Evolutionary conservation across 2,888 invertebrate species (phyloP), one percentile per base, ranked within the genome.

Genomic region (Hemaris fuciformis): DNA sequence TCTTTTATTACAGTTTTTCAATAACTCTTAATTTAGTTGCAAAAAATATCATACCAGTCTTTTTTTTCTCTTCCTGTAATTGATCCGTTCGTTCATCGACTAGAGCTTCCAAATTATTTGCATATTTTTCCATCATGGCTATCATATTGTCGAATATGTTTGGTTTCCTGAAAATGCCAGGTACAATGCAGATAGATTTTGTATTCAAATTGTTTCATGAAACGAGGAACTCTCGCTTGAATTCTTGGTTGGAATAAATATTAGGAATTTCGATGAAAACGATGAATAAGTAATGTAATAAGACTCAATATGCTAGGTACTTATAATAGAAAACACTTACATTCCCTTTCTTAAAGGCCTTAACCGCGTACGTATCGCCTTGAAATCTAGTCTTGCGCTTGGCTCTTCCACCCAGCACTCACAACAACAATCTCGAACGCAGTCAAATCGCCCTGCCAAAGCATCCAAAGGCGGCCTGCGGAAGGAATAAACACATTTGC

Each of bases 141-240:
- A 99, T 97, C 98, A 99, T 98, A 81, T 99, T 99, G 87, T 99
- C 99, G 76, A 99, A 97, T 75, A 99, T 98, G 86, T 99, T 99
- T 18, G 97, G 96, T 87, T 98, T 97, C 96, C 97, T 98, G 15
- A 20, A 53, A 25, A 48, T 20, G 10, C 10, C 18, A 48, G 20
- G n/a, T n/a, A 31, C 31, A 31, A 34, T 3, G 1, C 13, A 34
- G 2, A 34, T 34, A 13, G 34, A 34, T 34, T 10, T 34, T 1
- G 8, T 34, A 13, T 34, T 6, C 34, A 10, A 3, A 1, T 3
- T 0, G 13, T 34, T 13, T 13, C 13, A 34, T 10, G 13, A 34
- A 13, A 10, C 2, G 31, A 34, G 10, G 1, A 13, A 34, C 2
- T 25, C 25, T 10, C 8, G 13, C 10, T 10, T 34, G 13, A 3